phyloP scores from a whole-genome alignment of 2,113 vertebrate species.

The Ptilorrhoa leucosticta region DNA sequence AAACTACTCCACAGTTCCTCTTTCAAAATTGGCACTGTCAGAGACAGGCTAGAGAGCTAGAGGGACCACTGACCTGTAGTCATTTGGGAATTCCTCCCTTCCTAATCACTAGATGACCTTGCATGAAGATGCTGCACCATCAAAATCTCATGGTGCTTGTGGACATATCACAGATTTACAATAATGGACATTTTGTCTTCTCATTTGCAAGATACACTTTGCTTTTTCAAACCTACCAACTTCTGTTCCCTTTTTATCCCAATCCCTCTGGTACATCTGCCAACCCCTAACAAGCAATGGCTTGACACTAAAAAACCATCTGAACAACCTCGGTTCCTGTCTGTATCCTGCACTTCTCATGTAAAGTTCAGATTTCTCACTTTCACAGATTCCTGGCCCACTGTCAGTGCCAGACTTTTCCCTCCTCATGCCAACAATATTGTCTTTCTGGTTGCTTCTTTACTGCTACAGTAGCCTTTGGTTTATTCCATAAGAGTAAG shows the following conservation, averaged over 20 bases:
- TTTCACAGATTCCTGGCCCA: background rate
- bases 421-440: background rate
- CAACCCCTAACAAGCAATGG: background rate
- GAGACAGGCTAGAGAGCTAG: background rate
- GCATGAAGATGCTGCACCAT: background rate
- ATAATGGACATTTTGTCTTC: background rate
- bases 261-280: background rate
- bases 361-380: background rate
- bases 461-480: background rate
- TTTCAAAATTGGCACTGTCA: slow-evolving; percentile 49
- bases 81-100: background rate
- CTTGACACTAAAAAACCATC: background rate
- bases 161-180: background rate
- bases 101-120: background rate
- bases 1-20: slow-evolving; percentile 7
- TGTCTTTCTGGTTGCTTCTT: background rate
- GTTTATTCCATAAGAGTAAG: background rate
- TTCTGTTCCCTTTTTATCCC: background rate
- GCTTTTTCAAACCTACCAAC: background rate
- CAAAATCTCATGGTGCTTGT: background rate
- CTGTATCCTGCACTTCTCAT: background rate
- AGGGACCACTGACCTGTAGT: background rate
- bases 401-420: background rate
- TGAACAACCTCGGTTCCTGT: background rate
- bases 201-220: background rate